Base-by-base conservation (phyloP, 1,140 invertebrate genomes). In the Drosophila athabasca region DNA sequence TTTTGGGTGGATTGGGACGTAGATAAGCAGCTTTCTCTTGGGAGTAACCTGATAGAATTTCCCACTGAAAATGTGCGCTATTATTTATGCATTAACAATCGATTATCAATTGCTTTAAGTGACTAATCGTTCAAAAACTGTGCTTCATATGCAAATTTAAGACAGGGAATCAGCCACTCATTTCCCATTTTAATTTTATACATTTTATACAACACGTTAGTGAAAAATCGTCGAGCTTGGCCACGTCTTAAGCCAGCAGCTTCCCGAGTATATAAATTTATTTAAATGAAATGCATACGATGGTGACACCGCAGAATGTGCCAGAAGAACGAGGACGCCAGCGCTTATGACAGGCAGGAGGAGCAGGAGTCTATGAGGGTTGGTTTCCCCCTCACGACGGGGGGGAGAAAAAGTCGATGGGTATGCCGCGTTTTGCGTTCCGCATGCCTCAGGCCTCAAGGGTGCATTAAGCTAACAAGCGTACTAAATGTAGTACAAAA, bases 391-490 rank as follows among this genome's bases (percentile, higher is more conserved):
- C 35, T 39, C 11, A 39, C 35, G 35, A 39, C 1, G 35, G 35
- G 13, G 11, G 13, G 11, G 35, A 9, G 11, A 3, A 13, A 24
- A 26, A 26, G 24, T 26, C 24, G 4, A 26, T 13, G 24, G 11
- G 24, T 13, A 22, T 51, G 58, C 44, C 60, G 49, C 55, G 55
- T 26, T 26, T 5, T 5, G 24, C 24, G 55, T 26, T 26, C 24
- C 24, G 24, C 24, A 26, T 26, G 24, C 24, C 24, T 26, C 24
- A 0, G 50, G 54, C 69, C 82, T 87, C 77, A 74, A 78, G 81
- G 82, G 81, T 81, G 62, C 77, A 87, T 85, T 85, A 78, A 67
- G 81, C 82, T 81, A 85, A 85, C 81, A 85, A 85, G 81, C 81
- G 82, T 70, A 67, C 82, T 85, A 85, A 85, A 85, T 87, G 81